Evolutionary conservation across 2,113 vertebrate species (phyloP), one percentile per base, ranked within the genome.

Genomic region (Zapornia atra): DNA sequence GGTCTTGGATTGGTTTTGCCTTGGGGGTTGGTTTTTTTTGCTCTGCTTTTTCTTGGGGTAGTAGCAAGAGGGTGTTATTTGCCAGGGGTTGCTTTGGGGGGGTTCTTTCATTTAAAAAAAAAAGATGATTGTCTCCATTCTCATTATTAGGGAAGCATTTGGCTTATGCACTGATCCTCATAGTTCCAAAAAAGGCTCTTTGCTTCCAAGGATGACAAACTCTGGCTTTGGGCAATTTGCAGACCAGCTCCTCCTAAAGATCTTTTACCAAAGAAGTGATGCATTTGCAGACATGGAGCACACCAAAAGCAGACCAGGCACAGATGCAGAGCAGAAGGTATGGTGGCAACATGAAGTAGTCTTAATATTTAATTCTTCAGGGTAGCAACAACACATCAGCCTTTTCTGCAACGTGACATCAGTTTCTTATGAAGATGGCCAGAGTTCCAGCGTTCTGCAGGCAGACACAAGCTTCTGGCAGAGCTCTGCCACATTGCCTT

Each of bases 211-310:
- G 59, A 70, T 3, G 3, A 60, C 79, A 71, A 76, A 38, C 26
- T 12, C 57, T 25, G 20, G 15, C 29, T 60, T 75, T 4, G 24
- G 12, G 10, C 66, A 63, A 73, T 81, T 31, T 31, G 48, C 4
- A 26, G 2, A 3, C 34, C 44, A 65, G 31, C 42, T 88, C 40
- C 50, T 88, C 46, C 18, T 22, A 68, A 51, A 6, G 16, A 26
- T 31, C 69, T 0, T 0, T 22, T 53, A 44, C n/a, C n/a, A n/a
- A n/a, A n/a, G n/a, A 29, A 63, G 33, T 15, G n/a, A 57, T 6
- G 10, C 40, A 44, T 4, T 4, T 59, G 64, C 16, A 63, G 82
- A 63, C 12, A 12, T 8, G 15, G 6, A 73, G 51, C 24, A 77
- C 16, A 61, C 21, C 3, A 3, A 15, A 70, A 46, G 21, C 0